Base-by-base conservation (phyloP, 2,888 invertebrate species). In the Amiota minor region DNA sequence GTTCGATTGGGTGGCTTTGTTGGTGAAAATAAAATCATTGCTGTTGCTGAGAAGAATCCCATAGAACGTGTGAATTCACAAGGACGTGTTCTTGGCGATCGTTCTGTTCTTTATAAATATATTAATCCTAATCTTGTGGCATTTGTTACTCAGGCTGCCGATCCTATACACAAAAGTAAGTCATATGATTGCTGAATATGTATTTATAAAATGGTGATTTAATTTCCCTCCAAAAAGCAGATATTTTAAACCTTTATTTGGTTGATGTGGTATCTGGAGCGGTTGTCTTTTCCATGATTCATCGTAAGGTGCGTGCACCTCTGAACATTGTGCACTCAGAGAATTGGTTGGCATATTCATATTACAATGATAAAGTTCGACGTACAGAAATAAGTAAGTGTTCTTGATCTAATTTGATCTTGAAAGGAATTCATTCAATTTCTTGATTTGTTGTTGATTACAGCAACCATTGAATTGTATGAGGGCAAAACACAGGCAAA, bases 21-120 rank as follows among this genome's bases (percentile, higher is more conserved):
- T 78, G 90, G 92, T 9, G 90, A 90, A 11, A 93, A 94, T 81
- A 91, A 91, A 80, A 91, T 96, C 56, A 92, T 93, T 68, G 91
- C 92, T 2, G 90, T 93, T 9, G 93, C 92, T 71, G 91, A 91
- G 47, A 94, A 95, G 85, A 92, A 93, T 82, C 90, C 92, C 10
- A 91, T 91, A 78, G 96, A 96, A 91, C 92, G 93, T 75, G 96
- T 97, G 16, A 98, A 98, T 90, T 98, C 98, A 0, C 97, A 98
- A 88, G 99, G 99, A 35, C 93, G 97, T 79, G 98, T 98, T 69
- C 91, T 99, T 79, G 95, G 95, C 50, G 99, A 99, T 91, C 93
- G 99, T 77, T 97, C 97, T 81, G 99, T 99, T 71, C 93, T 99
- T 53, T 99, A 99, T 91, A 99, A 99, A 90, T 99, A 99, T 90